Conservation (phyloP, 2,888 invertebrate genomes). For the Ectemnius continuus region DNA sequence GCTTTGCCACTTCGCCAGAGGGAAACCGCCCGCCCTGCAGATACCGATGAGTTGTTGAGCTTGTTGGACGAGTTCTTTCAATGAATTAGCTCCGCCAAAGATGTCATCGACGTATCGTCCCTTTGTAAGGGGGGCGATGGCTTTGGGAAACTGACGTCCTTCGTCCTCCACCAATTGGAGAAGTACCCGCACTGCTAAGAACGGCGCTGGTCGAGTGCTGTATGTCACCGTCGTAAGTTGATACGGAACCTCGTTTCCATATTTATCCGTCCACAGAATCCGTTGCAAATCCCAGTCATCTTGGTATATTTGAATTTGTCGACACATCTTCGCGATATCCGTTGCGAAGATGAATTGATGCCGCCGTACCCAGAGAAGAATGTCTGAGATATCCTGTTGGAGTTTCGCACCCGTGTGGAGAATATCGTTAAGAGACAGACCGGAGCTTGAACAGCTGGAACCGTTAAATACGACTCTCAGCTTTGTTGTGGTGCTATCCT, state of each 20-base stretch:
- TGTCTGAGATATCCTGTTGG: background rate
- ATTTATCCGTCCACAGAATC: conserved; percentile 66
- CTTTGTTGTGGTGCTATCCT: background rate
- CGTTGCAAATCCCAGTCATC: conserved; percentile 63
- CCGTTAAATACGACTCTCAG: conserved; percentile 14
- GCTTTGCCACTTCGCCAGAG: conserved; percentile 25
- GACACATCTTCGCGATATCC: conserved; percentile 16
- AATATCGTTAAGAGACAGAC: background rate
- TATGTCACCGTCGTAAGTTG: conserved; percentile 39
- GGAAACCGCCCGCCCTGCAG: conserved; percentile 43
- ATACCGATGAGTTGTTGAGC: conserved; percentile 22
- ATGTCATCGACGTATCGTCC: conserved; percentile 53
- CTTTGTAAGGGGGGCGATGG: conserved; percentile 13
- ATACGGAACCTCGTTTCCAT: background rate
- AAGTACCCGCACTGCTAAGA: conserved; percentile 28
- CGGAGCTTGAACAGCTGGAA: background rate
- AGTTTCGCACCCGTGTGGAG: conserved; percentile 8
- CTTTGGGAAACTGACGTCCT: conserved; percentile 27
- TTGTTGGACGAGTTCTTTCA: background rate
- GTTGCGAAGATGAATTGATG: background rate
- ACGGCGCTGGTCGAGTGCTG: conserved; percentile 35
- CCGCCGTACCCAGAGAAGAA: background rate
- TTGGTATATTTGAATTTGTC: background rate
- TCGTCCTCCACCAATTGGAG: conserved; percentile 38
- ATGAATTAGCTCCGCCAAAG: conserved; percentile 31